A percentile compares a stretch with the other conserved stretches of the same genome.
phyloP scores from a whole-genome alignment of 2,113 vertebrate genomes.

The Varanus salvator region DNA sequence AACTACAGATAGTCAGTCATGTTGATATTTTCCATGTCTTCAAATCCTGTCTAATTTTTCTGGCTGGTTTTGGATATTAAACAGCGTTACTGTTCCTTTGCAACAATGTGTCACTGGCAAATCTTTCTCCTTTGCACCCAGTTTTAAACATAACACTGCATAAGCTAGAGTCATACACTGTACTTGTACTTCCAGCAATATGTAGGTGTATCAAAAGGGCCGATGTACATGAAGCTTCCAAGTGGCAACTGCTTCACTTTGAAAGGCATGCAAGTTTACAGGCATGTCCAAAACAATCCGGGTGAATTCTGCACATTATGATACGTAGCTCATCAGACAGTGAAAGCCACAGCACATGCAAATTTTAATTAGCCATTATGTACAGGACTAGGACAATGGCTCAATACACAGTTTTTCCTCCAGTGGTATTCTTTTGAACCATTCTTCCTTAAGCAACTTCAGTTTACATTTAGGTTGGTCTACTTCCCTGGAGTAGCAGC shows the following conservation, averaged over 20 bases:
- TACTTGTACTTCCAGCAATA: neutral
- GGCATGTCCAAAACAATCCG: neutral
- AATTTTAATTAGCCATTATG: neutral
- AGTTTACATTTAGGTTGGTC: neutral
- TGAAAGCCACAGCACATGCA: neutral
- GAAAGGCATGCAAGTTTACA: neutral
- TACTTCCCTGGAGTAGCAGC: neutral
- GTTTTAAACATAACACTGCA: neutral
- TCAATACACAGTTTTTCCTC: neutral
- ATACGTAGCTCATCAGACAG: neutral
- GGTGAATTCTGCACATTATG: neutral
- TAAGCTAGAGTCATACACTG: neutral
- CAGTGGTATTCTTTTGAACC: neutral
- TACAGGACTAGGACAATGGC: neutral
- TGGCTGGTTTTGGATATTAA: constrained; percentile 9
- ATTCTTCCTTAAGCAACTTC: neutral
- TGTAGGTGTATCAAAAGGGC: neutral
- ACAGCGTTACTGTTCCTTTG: neutral
- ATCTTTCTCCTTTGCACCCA: neutral
- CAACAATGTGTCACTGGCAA: neutral
- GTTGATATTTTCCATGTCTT: neutral
- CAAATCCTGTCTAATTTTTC: neutral
- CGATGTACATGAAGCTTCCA: neutral
- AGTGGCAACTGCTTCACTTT: neutral
- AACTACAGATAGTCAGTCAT: neutral